These are phyloP conservation scores for Oxytorus armatus DNA, from an alignment of 2,888 invertebrate genomes.

Conservation along the genomic window DNA sequence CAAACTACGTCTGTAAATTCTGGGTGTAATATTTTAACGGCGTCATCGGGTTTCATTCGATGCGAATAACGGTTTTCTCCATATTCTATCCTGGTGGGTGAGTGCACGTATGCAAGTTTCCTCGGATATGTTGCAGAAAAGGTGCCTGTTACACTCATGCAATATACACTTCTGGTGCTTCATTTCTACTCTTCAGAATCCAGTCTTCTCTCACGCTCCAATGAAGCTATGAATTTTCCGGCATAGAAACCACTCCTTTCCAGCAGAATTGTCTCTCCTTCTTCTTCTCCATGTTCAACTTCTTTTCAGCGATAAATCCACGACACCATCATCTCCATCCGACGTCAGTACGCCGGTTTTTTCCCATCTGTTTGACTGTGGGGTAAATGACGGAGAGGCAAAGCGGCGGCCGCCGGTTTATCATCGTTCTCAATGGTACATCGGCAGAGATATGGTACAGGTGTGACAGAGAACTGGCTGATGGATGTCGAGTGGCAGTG, in stretches of 20 bases:
- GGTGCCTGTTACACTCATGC: constrained; percentile 71
- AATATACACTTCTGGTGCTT: constrained; percentile 53
- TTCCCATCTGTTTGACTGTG: not conserved
- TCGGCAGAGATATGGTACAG: not conserved
- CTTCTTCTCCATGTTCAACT: constrained; percentile 24
- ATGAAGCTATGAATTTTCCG: constrained; percentile 67
- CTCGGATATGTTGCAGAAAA: constrained; percentile 28
- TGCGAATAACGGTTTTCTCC: constrained; percentile 48
- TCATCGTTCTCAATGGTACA: not conserved
- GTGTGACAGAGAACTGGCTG: not conserved
- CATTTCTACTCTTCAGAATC: constrained; percentile 12
- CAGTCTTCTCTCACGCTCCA: constrained; percentile 50
- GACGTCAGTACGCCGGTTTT: not conserved
- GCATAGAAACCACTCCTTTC: constrained; percentile 35
- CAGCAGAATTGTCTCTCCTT: not conserved
- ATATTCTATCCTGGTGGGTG: constrained; percentile 3
- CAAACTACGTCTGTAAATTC: not conserved
- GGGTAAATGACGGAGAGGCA: not conserved
- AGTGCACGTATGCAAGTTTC: constrained; percentile 16
- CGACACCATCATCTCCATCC: not conserved
- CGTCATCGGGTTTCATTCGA: constrained; percentile 73
- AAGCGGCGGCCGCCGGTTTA: not conserved
- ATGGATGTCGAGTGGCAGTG: not conserved
- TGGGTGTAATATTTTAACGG: constrained; percentile 73
- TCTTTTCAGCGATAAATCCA: not conserved